phyloP scores from a whole-genome alignment of 37 sponge, comb jelly and placozoan genomes.

The Cladorhizidae sp. region DNA sequence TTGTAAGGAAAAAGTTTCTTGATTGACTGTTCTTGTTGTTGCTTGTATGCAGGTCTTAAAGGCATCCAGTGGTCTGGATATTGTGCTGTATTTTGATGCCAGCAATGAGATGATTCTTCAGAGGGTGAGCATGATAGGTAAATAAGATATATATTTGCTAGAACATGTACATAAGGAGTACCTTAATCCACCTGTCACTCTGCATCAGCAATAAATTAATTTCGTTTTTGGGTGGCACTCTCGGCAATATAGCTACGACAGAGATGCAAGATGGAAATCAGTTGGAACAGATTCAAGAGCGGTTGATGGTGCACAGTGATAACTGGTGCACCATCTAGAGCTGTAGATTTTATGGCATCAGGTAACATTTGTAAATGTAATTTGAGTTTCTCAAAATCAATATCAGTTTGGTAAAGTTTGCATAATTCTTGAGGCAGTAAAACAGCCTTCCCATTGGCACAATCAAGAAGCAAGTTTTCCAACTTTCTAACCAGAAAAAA shows the following conservation, averaged over 20 bases:
- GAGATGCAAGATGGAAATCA: not conserved
- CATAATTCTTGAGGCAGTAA: too few relatives aligned
- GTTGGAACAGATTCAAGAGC: conserved; percentile 19
- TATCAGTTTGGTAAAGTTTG: too few relatives aligned
- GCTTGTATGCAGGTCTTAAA: conserved; percentile 39
- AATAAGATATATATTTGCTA: too few relatives aligned
- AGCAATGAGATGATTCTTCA: conserved; percentile 63
- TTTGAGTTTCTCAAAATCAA: too few relatives aligned
- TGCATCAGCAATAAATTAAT: not conserved
- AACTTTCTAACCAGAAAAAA: too few relatives aligned
- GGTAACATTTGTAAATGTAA: too few relatives aligned
- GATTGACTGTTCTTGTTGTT: not conserved
- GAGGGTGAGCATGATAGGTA: conserved; percentile 47
- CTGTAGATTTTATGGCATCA: too few relatives aligned
- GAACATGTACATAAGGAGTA: too few relatives aligned
- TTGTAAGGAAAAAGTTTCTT: not conserved
- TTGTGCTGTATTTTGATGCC: conserved; percentile 42
- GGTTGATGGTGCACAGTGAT: conserved; percentile 67
- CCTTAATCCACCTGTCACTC: not conserved
- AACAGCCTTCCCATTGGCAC: too few relatives aligned
- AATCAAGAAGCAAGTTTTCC: too few relatives aligned
- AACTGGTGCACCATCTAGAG: conserved; percentile 61
- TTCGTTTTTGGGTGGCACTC: not conserved
- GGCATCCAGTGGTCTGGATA: conserved; percentile 60
- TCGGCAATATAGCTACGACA: not conserved